Base-by-base conservation (phyloP, 1,140 invertebrate genomes). In the Drosophila tsacasi region DNA sequence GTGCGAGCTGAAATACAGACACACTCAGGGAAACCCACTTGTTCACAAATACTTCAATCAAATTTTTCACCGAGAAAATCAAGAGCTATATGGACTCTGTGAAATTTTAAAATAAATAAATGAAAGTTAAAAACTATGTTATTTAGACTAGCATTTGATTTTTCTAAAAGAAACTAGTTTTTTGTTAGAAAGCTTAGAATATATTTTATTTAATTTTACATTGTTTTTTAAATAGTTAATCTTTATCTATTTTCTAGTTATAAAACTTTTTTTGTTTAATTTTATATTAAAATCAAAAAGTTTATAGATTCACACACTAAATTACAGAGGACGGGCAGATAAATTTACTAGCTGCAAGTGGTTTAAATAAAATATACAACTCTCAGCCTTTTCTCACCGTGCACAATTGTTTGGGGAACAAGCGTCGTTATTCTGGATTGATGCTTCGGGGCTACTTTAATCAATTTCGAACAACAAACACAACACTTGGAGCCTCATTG, bases 381-480 rank as follows among this genome's bases (percentile, higher is more conserved):
- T 17, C 9, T 10, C 0, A 9, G 15, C 21, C 3, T 32, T 62
- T 25, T 32, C 17, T 42, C 9, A 5, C 2, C 3, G 66, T 83
- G 83, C 44, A 71, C 73, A 82, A 71, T 78, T 89, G 77, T 81
- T 84, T 79, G 72, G 74, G 74, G 66, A 81, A 76, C 73, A 55
- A 52, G 65, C 82, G 49, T 67, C 67, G 73, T 61, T 63, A 76
- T 78, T 72, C 21, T 68, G 37, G 25, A 42, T 60, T 47, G 21
- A 78, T 81, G 74, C 61, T 63, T 81, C 77, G 77, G 76, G 50
- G 64, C 57, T 81, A 76, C 85, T 87, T 87, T 83, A 89, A 89
- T 89, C 85, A 90, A 89, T 89, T 89, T 71, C 64, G 75, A 84
- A 81, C 84, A 89, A 73, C 68, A 89, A 89, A 81, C 84, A 81